Conservation (phyloP, 2,113 vertebrate species). For the Eolophus roseicapilla region DNA sequence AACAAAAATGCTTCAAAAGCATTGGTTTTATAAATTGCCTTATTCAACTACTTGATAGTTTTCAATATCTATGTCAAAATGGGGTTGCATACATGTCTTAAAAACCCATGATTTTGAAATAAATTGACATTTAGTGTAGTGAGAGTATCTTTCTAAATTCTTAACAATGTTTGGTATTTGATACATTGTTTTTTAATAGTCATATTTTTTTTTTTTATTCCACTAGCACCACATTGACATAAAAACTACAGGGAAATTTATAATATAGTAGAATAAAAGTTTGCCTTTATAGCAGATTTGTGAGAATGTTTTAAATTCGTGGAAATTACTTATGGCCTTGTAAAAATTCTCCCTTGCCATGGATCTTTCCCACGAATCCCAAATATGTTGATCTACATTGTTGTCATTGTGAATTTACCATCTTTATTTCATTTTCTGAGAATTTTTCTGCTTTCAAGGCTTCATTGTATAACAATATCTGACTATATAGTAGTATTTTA, state of each 20-base stretch:
- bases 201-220: neutral
- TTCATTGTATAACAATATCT: neutral
- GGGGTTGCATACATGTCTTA: neutral
- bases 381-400: neutral
- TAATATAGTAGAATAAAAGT: neutral
- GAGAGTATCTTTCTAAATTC: neutral
- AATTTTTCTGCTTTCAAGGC: neutral
- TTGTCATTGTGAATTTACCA: neutral
- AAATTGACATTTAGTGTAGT: neutral
- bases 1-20: neutral
- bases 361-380: neutral
- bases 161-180: neutral
- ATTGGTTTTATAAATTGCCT: neutral
- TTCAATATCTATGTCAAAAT: neutral
- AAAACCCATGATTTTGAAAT: neutral
- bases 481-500: neutral
- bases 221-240: neutral
- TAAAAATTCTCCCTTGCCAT: neutral
- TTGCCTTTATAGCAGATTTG: neutral
- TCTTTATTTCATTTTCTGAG: neutral
- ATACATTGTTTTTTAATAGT: neutral
- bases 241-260: neutral
- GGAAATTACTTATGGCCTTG: neutral
- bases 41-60: neutral
- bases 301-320: neutral